These are phyloP conservation scores for Euthynnus affinis DNA, from an alignment of 2,797 vertebrate genomes.

Conservation along the genomic window DNA sequence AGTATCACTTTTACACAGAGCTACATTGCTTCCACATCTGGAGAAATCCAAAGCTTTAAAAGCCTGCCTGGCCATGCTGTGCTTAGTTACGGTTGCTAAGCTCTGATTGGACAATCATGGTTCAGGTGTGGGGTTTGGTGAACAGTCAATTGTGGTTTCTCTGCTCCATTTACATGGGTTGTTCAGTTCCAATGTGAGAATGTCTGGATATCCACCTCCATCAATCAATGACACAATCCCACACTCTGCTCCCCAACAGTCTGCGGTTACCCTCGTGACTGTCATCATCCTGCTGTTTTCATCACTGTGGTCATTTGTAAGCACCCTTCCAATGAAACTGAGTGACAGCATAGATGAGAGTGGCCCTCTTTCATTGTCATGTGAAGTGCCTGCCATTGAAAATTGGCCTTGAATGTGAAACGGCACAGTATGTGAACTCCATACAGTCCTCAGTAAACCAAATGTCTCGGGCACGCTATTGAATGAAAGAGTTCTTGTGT, in stretches of 20 bases:
- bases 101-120: not conserved
- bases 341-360: not conserved
- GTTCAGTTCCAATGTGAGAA: not conserved
- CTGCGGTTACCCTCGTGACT: constrained; percentile 2
- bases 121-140: not conserved
- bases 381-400: not conserved
- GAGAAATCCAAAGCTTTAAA: not conserved
- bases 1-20: not conserved
- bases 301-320: constrained; percentile 4
- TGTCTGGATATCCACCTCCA: not conserved
- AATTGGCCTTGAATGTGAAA: constrained; percentile 27
- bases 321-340: not conserved
- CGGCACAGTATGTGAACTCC: not conserved
- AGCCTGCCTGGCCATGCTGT: not conserved
- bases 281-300: not conserved
- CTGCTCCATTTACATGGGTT: not conserved
- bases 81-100: not conserved
- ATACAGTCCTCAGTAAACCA: not conserved
- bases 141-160: not conserved
- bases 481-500: not conserved
- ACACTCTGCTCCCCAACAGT: not conserved
- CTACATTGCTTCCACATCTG: not conserved
- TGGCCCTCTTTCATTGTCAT: not conserved
- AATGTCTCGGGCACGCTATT: constrained; percentile 1
- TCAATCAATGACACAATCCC: constrained; percentile 17